These are phyloP conservation scores for Scortum barcoo DNA, from an alignment of 2,113 vertebrate genomes.

Conservation along the genomic window DNA sequence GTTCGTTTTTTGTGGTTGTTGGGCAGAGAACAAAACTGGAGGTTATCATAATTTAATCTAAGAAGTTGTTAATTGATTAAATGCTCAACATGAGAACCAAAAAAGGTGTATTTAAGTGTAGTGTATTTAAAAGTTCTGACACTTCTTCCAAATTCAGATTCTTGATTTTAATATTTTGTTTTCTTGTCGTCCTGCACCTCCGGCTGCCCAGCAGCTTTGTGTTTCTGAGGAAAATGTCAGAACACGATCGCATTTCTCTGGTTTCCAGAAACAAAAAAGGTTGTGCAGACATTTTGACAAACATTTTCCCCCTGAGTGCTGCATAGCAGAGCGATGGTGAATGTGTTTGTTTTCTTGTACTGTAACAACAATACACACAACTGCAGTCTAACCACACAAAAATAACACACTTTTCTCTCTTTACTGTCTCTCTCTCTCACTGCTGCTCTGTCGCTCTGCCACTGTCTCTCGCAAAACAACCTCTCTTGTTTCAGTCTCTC, in stretches of 20 bases:
- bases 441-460: slow-evolving; percentile 22
- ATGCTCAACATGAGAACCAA: too few species aligned
- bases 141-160: background rate
- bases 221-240: background rate
- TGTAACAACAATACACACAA: background rate
- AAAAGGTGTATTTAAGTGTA: too few species aligned
- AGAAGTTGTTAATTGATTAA: too few species aligned
- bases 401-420: slow-evolving; percentile 5
- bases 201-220: background rate
- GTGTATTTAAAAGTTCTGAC: background rate
- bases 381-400: background rate
- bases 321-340: background rate
- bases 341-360: slow-evolving; percentile 12
- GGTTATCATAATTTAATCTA: background rate
- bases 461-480: slow-evolving; percentile 13
- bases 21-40: background rate
- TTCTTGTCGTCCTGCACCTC: background rate
- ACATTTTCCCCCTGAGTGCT: background rate
- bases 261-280: background rate
- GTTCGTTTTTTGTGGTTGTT: too few species aligned
- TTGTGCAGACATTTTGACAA: background rate
- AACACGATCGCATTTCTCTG: background rate
- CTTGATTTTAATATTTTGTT: background rate
- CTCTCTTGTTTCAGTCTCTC: slow-evolving; percentile 39
- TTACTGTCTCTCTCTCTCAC: slow-evolving; percentile 13